Evolutionary conservation across 2,888 invertebrate genomes (phyloP).

Genomic region (Eupithecia exiguata): DNA sequence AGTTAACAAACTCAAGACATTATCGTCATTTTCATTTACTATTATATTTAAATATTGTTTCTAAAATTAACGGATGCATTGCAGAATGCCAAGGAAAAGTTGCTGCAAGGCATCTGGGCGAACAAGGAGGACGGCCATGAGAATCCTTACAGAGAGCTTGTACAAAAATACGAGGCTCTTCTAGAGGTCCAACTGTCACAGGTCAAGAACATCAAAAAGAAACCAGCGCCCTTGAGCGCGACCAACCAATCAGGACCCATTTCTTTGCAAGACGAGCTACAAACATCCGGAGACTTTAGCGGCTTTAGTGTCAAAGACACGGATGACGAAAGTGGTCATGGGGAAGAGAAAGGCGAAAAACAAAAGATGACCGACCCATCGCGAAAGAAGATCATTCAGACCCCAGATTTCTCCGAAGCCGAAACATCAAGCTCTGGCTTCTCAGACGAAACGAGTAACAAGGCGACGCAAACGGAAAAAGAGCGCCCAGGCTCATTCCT

Average conservation of each 20-base stretch:
- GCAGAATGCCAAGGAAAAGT: constrained; percentile 81
- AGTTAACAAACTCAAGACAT: constrained; percentile 36
- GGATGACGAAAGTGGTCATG: constrained; percentile 86
- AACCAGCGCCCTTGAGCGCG: constrained; percentile 56
- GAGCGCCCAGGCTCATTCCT: constrained; percentile 91
- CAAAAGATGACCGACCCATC: constrained; percentile 74
- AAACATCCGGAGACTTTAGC: constrained; percentile 89
- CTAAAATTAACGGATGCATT: constrained; percentile 41
- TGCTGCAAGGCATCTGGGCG: constrained; percentile 81
- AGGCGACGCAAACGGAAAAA: constrained; percentile 91
- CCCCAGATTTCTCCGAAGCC: constrained; percentile 93
- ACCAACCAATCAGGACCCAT: constrained; percentile 74
- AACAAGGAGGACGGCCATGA: constrained; percentile 81
- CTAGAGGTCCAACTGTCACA: constrained; percentile 89
- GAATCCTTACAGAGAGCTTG: constrained; percentile 91
- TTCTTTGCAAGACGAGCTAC: constrained; percentile 89
- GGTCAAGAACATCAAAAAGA: constrained; percentile 79
- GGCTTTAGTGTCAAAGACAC: constrained; percentile 86
- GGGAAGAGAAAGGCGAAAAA: constrained; percentile 80
- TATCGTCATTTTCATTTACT: constrained; percentile 14
- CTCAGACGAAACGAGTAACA: constrained; percentile 92
- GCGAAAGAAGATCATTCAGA: constrained; percentile 86
- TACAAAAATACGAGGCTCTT: constrained; percentile 93
- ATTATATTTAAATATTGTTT: constrained; percentile 8
- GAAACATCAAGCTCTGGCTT: constrained; percentile 94